phyloP scores from a whole-genome alignment of 2,113 vertebrate species.

The Heteronetta atricapilla region DNA sequence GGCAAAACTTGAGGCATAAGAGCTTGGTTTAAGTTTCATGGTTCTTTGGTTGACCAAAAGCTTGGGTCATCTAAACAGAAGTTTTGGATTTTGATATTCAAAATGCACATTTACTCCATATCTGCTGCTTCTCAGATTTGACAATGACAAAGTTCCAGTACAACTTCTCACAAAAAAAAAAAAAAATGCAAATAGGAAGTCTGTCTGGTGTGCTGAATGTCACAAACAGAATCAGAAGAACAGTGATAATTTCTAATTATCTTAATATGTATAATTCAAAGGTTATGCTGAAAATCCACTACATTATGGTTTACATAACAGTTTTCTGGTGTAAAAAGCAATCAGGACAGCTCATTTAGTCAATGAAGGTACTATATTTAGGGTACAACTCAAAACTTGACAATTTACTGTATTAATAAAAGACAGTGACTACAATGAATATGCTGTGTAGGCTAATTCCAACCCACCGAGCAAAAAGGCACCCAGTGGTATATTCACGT shows the following conservation, averaged over 20 bases:
- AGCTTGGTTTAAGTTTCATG: neutral
- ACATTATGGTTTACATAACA: neutral
- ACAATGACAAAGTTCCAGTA: neutral
- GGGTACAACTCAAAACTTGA: neutral
- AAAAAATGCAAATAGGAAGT: neutral
- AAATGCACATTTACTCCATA: neutral
- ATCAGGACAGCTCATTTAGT: neutral
- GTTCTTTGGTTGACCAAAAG: neutral
- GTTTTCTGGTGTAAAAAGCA: neutral
- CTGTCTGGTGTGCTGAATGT: neutral
- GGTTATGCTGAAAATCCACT: neutral
- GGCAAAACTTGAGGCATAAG: neutral
- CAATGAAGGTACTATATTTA: neutral
- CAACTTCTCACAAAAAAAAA: neutral
- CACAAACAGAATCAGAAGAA: neutral
- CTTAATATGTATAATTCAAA: neutral
- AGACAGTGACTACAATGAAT: neutral
- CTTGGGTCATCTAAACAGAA: neutral
- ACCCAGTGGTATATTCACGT: neutral
- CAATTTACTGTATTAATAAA: neutral
- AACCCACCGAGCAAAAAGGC: neutral
- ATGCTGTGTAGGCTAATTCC: neutral
- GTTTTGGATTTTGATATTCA: neutral
- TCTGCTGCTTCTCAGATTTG: neutral
- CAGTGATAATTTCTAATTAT: neutral